Conservation (phyloP, 2,888 invertebrate species). For the Alentia gelatinosa region DNA sequence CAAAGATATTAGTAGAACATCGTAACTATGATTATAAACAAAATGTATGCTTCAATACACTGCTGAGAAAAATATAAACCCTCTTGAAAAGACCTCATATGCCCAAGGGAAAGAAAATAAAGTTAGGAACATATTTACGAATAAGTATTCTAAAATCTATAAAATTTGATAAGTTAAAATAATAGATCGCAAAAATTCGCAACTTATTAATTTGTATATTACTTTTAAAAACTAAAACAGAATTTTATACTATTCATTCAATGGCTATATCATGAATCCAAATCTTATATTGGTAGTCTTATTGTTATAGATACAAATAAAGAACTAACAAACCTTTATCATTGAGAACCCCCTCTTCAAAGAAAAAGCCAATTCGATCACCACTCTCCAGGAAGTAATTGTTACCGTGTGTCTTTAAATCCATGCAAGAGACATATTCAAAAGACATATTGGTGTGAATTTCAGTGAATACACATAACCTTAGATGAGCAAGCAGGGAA, state of each 20-base stretch:
- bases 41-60: too few relatives aligned
- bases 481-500: too few relatives aligned
- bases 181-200: neutral
- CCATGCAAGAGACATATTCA: too few relatives aligned
- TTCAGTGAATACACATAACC: too few relatives aligned
- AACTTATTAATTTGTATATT: neutral
- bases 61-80: too few relatives aligned
- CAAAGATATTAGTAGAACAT: too few relatives aligned
- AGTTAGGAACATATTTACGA: conserved; percentile 20
- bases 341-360: conserved; percentile 90
- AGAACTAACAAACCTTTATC: conserved; percentile 85
- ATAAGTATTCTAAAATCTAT: neutral
- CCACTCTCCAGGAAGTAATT: conserved; percentile 94
- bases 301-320: neutral
- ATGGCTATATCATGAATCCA: too few relatives aligned
- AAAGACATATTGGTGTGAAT: too few relatives aligned
- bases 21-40: too few relatives aligned
- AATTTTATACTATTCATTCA: too few relatives aligned
- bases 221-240: conserved; percentile 31
- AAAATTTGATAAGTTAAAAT: neutral
- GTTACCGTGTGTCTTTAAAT: conserved; percentile 71
- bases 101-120: neutral
- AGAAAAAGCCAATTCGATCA: conserved; percentile 95
- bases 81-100: too few relatives aligned
- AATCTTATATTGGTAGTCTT: neutral